These are phyloP conservation scores for Sympetrum striolatum DNA, from an alignment of 2,888 invertebrate species.

Conservation along the genomic window DNA sequence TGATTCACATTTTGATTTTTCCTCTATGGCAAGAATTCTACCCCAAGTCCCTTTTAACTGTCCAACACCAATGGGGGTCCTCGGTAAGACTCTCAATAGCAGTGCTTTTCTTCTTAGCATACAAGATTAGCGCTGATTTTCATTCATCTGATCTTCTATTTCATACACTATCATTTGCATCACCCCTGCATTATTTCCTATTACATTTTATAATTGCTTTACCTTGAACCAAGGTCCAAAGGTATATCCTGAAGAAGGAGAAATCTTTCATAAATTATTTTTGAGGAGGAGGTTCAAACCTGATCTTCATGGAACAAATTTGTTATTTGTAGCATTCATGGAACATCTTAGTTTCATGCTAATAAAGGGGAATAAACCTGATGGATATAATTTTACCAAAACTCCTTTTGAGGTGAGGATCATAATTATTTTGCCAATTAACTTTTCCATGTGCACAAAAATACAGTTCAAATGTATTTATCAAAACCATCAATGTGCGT, in stretches of 20 bases:
- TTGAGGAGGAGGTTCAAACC: slow-evolving; percentile 56
- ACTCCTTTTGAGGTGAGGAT: slow-evolving; percentile 57
- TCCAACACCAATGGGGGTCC: slow-evolving; percentile 58
- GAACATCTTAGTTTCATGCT: slow-evolving; percentile 60
- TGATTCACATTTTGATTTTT: slow-evolving; percentile 55
- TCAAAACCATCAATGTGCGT: no score
- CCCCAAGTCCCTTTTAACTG: slow-evolving; percentile 58
- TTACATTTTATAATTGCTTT: neutral
- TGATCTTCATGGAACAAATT: slow-evolving; percentile 56
- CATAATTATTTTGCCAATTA: neutral
- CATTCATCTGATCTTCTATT: no score
- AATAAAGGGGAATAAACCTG: slow-evolving; percentile 57
- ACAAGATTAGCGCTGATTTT: no score
- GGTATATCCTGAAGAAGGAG: slow-evolving; percentile 53
- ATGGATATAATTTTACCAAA: slow-evolving; percentile 56
- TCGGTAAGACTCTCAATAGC: slow-evolving; percentile 51
- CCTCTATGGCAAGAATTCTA: slow-evolving; percentile 55
- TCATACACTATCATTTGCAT: no score
- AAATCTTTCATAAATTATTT: slow-evolving; percentile 56
- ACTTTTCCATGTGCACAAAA: no score
- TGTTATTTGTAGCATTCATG: slow-evolving; percentile 58
- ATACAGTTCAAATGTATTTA: no score
- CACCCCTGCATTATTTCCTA: no score
- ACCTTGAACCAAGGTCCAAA: slow-evolving; percentile 49
- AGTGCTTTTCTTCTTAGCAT: no score